Base-by-base conservation (phyloP, 2,113 vertebrate genomes). In the Capreolus pygargus region DNA sequence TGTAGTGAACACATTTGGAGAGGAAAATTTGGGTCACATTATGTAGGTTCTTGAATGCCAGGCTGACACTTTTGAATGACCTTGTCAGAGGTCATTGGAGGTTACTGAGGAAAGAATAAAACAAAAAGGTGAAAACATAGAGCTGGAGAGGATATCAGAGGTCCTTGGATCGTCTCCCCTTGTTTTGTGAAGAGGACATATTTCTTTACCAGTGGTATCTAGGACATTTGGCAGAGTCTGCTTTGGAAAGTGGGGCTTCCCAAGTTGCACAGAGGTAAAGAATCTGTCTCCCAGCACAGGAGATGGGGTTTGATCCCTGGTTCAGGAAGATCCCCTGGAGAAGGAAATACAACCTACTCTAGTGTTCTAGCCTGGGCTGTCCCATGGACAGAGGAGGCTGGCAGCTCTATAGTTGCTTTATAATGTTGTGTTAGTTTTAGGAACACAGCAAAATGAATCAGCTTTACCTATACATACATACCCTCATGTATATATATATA, bases 151-250 rank as follows among this genome's bases (percentile, higher is more conserved):
- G 17, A 36, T 89, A 64, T 58, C 50, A 57, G 90, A 95, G 27
- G 45, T 54, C 60, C 67, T 3, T 67, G 60, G 81, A 89, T 57
- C 58, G 12, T 57, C 55, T 93, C 9, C 23, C 4, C 28, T 89
- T 14, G 25, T 81, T 97, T 97, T 96, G 79, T 79, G 52, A 92
- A 74, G 76, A 88, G 61, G 50, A 43, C 83, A 85, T 84, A 30
- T 96, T 54, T 92, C 64, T 89, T 60, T 79, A 36, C 74, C 33
- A 79, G 5, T 90, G n/a, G 6, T 83, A 50, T 45, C 7, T 39
- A 60, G 23, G 61, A 43, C n/a, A 61, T 84, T 93, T 92, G 47
- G 61, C 30, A 79, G 47, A 78, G 25, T 92, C 33, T 96, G 30
- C 94, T 94, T 85, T 92, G 74, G 91, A 96, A 93, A 88, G 4